These are phyloP conservation scores for Oreohelix idahoensis DNA, from an alignment of 1,140 invertebrate genomes.

Conservation along the genomic window DNA sequence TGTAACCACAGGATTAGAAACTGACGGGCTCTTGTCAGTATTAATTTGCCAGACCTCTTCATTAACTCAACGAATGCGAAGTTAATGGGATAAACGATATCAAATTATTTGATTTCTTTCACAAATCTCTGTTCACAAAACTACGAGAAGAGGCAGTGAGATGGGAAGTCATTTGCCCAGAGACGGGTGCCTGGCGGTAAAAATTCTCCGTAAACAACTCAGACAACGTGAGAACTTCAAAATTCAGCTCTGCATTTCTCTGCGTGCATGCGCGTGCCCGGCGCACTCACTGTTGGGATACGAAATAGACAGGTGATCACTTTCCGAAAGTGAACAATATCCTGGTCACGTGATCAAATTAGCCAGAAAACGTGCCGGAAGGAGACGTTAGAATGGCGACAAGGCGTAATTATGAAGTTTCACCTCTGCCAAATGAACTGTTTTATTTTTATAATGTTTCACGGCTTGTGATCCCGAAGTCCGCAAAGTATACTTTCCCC, in stretches of 20 bases:
- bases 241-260: neutral
- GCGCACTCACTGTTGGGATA: neutral
- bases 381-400: neutral
- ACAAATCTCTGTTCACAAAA: no score
- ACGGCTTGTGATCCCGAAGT: neutral
- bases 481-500: neutral
- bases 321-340: conserved; percentile 5
- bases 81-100: no score
- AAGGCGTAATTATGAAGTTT: conserved; percentile 2
- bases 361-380: conserved; percentile 5
- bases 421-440: neutral
- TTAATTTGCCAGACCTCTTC: no score
- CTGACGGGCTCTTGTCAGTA: no score
- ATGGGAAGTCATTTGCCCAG: no score
- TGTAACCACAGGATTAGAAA: no score
- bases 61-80: no score
- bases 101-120: no score
- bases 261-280: neutral
- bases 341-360: neutral
- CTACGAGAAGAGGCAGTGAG: no score
- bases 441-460: neutral
- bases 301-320: neutral
- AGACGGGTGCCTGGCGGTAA: no score
- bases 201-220: neutral
- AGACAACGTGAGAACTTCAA: neutral